phyloP scores from a whole-genome alignment of 2,888 invertebrate genomes.

The Petrolisthes manimaculis region DNA sequence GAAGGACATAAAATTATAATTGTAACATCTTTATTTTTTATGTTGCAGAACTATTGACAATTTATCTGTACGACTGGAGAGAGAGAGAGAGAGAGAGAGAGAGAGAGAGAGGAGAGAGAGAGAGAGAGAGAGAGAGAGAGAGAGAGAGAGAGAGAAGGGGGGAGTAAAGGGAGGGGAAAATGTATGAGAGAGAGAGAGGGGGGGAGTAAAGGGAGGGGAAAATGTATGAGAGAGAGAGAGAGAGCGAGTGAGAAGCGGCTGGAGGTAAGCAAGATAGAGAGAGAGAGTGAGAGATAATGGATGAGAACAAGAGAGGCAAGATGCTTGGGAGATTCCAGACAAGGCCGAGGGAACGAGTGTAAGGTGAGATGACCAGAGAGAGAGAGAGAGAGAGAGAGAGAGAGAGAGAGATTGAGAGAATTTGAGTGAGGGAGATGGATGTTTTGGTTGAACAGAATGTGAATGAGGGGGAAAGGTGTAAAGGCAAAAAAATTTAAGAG shows the following conservation, averaged over 20 bases:
- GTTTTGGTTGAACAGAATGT: too few relatives aligned
- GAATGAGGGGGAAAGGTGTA: too few relatives aligned
- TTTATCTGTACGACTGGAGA: background rate
- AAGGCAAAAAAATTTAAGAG: too few relatives aligned
- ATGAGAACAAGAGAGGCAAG: too few relatives aligned
- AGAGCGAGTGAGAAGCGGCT: background rate
- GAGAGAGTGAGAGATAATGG: too few relatives aligned
- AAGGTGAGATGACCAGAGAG: background rate
- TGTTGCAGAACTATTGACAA: too few relatives aligned
- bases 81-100: constrained; percentile 20
- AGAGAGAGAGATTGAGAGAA: too few relatives aligned
- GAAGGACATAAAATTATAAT: too few relatives aligned
- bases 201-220: background rate
- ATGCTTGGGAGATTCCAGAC: background rate
- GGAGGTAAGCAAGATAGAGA: background rate
- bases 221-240: background rate
- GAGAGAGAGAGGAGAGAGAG: background rate
- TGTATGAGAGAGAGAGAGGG: background rate
- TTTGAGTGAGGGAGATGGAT: too few relatives aligned
- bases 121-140: background rate
- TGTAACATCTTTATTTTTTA: too few relatives aligned
- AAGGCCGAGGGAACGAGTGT: background rate
- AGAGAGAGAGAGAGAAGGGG: background rate
- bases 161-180: background rate
- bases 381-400: constrained; percentile 6